These are phyloP conservation scores for Eupithecia inturbata DNA, from an alignment of 2,888 invertebrate species.

Conservation along the genomic window DNA sequence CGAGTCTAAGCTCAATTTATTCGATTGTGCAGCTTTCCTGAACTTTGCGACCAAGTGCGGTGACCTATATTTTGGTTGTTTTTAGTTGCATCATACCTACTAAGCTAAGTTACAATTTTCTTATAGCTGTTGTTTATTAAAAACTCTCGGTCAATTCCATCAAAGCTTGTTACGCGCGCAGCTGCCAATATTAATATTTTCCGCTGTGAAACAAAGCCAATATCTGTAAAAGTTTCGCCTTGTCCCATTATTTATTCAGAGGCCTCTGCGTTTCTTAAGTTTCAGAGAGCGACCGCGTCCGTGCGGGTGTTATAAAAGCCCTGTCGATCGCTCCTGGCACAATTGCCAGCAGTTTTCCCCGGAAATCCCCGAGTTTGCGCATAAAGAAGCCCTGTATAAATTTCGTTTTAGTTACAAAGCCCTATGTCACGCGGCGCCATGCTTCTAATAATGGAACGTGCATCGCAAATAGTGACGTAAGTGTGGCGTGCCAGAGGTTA, in stretches of 20 bases:
- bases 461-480: slow-evolving; percentile 56
- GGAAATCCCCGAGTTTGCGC: slow-evolving; percentile 47
- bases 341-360: slow-evolving; percentile 58
- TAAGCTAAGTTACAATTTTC: not conserved
- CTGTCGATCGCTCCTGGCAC: slow-evolving; percentile 46
- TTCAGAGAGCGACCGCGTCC: slow-evolving; percentile 53
- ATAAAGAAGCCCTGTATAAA: slow-evolving; percentile 47
- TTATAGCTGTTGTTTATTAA: slow-evolving; percentile 19
- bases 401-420: slow-evolving; percentile 39
- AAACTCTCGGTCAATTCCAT: slow-evolving; percentile 29
- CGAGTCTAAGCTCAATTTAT: slow-evolving; percentile 50
- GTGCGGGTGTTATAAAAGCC: slow-evolving; percentile 54
- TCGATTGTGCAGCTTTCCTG: slow-evolving; percentile 46
- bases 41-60: slow-evolving; percentile 34
- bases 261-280: slow-evolving; percentile 66
- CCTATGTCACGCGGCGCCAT: slow-evolving; percentile 24
- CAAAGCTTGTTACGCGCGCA: slow-evolving; percentile 48
- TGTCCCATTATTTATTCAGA: slow-evolving; percentile 73
- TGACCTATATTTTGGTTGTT: slow-evolving; percentile 31
- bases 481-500: slow-evolving; percentile 53
- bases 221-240: slow-evolving; percentile 72
- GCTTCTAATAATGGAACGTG: slow-evolving; percentile 47
- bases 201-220: slow-evolving; percentile 70
- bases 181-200: slow-evolving; percentile 69
- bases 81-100: not conserved